Evolutionary conservation across 2,888 invertebrate genomes (phyloP).

Genomic region (Urechis unicinctus): DNA sequence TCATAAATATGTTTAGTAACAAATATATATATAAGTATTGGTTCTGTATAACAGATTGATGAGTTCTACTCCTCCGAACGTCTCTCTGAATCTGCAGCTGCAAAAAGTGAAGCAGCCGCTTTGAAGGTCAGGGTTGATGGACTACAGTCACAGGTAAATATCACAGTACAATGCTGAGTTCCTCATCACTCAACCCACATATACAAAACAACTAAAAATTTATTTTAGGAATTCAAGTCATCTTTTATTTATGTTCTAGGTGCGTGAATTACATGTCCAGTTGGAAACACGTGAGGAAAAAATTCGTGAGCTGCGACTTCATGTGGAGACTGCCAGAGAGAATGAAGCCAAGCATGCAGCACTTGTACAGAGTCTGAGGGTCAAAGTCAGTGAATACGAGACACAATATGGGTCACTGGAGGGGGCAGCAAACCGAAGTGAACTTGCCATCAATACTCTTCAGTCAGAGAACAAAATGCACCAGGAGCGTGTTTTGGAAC

Average conservation of each 20-base stretch:
- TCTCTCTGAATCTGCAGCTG: constrained; percentile 30
- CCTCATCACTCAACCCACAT: background rate
- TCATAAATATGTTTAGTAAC: background rate
- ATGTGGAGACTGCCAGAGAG: constrained; percentile 37
- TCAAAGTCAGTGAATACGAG: constrained; percentile 39
- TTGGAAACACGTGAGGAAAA: constrained; percentile 41
- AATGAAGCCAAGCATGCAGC: constrained; percentile 34
- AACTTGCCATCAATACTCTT: constrained; percentile 38
- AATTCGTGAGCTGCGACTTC: constrained; percentile 35
- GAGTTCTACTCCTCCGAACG: constrained; percentile 34
- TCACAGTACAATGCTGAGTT: background rate
- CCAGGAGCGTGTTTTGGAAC: constrained; percentile 41
- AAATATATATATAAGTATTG: background rate
- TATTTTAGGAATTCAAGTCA: background rate
- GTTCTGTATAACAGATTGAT: constrained; percentile 24
- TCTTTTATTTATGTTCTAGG: constrained; percentile 20
- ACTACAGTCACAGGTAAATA: constrained; percentile 33
- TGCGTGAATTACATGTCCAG: constrained; percentile 34
- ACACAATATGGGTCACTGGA: constrained; percentile 13
- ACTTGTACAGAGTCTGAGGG: constrained; percentile 31
- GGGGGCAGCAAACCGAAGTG: constrained; percentile 39
- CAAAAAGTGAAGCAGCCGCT: constrained; percentile 35
- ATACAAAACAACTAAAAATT: background rate
- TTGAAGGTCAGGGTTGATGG: constrained; percentile 40
- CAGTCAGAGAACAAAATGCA: constrained; percentile 40